These are phyloP conservation scores for Eilema depressum DNA, from an alignment of 2,888 invertebrate species.

Conservation along the genomic window DNA sequence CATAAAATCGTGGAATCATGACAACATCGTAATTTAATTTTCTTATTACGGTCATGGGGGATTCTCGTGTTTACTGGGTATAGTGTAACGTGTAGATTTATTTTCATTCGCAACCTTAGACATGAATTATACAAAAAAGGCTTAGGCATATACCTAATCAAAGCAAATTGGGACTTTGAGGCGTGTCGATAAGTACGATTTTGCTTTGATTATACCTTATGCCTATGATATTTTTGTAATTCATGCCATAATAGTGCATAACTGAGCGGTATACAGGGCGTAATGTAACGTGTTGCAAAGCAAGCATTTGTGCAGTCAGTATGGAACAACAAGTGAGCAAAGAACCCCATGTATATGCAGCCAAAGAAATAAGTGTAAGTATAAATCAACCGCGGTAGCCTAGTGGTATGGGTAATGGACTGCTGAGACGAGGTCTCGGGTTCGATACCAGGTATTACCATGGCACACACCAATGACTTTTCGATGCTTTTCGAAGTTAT, in stretches of 20 bases:
- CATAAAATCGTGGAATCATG: neutral
- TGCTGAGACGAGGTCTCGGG: no score
- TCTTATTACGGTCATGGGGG: neutral
- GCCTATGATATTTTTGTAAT: no score
- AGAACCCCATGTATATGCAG: neutral
- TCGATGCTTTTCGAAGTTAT: no score
- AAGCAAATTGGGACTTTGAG: no score
- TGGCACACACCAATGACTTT: no score
- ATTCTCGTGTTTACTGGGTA: neutral
- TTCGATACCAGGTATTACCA: no score
- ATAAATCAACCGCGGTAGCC: no score
- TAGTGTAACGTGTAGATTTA: neutral
- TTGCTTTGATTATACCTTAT: no score
- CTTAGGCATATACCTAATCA: no score
- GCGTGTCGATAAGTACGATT: no score
- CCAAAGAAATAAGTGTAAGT: no score
- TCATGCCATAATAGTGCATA: neutral
- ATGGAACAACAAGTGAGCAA: neutral
- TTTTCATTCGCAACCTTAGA: neutral
- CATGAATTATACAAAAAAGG: neutral
- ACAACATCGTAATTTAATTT: neutral
- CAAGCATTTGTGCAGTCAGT: neutral
- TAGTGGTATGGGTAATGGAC: no score
- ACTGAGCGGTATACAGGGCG: neutral
- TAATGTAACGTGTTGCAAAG: neutral